Evolutionary conservation across 2,113 vertebrate genomes (phyloP).

Genomic region (Hydrochoerus hydrochaeris): DNA sequence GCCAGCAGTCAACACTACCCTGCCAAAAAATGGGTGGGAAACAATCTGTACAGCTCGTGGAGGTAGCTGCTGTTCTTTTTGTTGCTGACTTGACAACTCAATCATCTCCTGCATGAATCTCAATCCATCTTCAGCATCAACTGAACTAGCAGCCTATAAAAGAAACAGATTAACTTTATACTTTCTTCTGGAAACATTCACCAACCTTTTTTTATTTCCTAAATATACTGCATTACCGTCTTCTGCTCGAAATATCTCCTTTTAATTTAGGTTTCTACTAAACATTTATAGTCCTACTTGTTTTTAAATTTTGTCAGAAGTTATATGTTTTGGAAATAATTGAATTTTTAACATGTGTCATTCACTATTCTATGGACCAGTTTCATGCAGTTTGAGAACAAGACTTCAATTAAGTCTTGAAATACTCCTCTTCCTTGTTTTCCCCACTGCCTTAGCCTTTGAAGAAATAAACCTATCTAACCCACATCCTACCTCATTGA

Average conservation of each 20-base stretch:
- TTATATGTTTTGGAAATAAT: constrained; percentile 4
- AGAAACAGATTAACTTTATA: constrained; percentile 35
- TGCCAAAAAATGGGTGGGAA: constrained; percentile 97
- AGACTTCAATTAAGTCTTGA: not conserved
- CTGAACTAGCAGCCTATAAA: constrained; percentile 94
- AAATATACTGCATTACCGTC: not conserved
- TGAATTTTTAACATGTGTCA: not conserved
- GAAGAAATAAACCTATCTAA: constrained; percentile 19
- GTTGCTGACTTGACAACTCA: constrained; percentile 98
- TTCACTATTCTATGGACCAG: not conserved
- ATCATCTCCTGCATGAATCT: constrained; percentile 99
- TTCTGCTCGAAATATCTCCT: constrained; percentile 18
- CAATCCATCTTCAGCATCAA: constrained; percentile 97
- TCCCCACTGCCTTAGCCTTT: not conserved
- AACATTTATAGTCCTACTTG: not conserved
- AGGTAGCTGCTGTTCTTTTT: constrained; percentile 98
- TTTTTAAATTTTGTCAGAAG: constrained; percentile 22
- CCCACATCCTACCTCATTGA: not conserved
- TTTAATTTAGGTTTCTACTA: not conserved
- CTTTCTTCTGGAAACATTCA: not conserved
- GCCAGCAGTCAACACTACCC: constrained; percentile 97
- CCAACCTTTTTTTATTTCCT: constrained; percentile 1
- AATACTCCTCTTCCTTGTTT: not conserved
- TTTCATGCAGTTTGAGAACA: not conserved
- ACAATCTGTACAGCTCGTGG: constrained; percentile 97